Conservation (phyloP, 2,888 invertebrate genomes). For the Drosophila falleni region DNA sequence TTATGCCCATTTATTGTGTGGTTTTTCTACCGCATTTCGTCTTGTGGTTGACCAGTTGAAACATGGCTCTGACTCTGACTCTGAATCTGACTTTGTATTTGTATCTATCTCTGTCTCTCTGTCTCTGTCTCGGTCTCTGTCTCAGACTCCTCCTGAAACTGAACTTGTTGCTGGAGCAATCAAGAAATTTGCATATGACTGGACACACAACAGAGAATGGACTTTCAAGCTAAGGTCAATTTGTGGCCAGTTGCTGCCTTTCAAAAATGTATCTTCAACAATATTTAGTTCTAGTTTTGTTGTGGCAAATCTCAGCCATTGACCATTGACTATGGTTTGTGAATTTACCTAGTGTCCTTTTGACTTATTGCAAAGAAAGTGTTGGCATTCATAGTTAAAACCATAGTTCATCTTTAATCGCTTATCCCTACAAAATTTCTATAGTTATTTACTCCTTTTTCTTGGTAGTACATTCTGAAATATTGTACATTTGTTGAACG, state of each 20-base stretch:
- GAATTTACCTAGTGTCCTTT: not conserved
- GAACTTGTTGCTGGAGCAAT: constrained; percentile 51
- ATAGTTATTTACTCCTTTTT: too few species aligned
- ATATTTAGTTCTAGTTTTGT: constrained; percentile 41
- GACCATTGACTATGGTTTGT: not conserved
- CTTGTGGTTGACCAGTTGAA: constrained; percentile 69
- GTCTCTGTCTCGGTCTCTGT: not conserved
- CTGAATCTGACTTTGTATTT: not conserved
- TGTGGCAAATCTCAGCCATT: constrained; percentile 31
- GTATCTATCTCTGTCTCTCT: constrained; percentile 1
- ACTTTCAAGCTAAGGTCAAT: constrained; percentile 56
- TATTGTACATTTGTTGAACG: too few species aligned
- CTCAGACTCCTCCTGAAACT: constrained; percentile 20
- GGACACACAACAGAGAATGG: constrained; percentile 18
- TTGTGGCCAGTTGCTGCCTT: constrained; percentile 68
- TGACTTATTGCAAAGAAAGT: not conserved
- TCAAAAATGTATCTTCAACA: constrained; percentile 47
- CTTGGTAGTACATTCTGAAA: too few species aligned
- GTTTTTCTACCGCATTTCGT: constrained; percentile 75
- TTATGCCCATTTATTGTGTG: constrained; percentile 79
- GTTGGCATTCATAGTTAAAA: not conserved
- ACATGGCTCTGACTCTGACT: constrained; percentile 38
- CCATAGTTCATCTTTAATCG: too few species aligned
- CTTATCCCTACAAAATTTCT: too few species aligned
- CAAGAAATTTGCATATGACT: constrained; percentile 68